Percentiles rank a stretch among this genome's conserved stretches.
Conservation (phyloP, 2,797 vertebrate genomes). For the Darevskia nairensis region DNA sequence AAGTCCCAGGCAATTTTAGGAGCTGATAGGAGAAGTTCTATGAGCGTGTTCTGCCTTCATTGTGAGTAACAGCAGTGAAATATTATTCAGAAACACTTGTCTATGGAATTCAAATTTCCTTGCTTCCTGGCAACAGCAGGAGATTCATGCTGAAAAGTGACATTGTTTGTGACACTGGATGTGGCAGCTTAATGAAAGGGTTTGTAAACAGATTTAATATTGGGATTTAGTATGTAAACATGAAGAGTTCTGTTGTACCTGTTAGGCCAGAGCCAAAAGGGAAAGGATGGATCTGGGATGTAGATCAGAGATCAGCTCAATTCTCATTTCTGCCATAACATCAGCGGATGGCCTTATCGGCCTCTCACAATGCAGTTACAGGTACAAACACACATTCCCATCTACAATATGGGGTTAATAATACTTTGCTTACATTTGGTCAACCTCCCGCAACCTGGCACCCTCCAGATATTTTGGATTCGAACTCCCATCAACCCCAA, state of each 20-base stretch:
- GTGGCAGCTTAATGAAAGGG: slow-evolving; percentile 37
- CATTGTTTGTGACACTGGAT: slow-evolving; percentile 26
- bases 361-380: neutral
- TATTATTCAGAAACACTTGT: slow-evolving; percentile 30
- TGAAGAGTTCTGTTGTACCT: slow-evolving; percentile 19
- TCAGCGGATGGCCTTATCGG: neutral
- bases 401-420: neutral
- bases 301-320: neutral
- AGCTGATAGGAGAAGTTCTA: slow-evolving; percentile 3
- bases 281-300: neutral
- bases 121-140: neutral
- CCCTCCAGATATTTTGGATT: too few relatives aligned
- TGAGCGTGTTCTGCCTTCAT: neutral
- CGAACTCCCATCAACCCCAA: too few relatives aligned
- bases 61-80: neutral
- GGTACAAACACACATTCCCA: neutral
- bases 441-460: too few relatives aligned
- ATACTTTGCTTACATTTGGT: neutral
- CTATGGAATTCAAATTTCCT: slow-evolving; percentile 11
- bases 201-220: slow-evolving; percentile 44
- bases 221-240: slow-evolving; percentile 39
- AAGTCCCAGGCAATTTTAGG: neutral
- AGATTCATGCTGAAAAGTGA: slow-evolving; percentile 41
- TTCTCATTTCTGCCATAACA: neutral
- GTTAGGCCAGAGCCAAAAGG: slow-evolving; percentile 8